phyloP scores from a whole-genome alignment of 2,888 invertebrate genomes.

The Eupithecia exiguata region DNA sequence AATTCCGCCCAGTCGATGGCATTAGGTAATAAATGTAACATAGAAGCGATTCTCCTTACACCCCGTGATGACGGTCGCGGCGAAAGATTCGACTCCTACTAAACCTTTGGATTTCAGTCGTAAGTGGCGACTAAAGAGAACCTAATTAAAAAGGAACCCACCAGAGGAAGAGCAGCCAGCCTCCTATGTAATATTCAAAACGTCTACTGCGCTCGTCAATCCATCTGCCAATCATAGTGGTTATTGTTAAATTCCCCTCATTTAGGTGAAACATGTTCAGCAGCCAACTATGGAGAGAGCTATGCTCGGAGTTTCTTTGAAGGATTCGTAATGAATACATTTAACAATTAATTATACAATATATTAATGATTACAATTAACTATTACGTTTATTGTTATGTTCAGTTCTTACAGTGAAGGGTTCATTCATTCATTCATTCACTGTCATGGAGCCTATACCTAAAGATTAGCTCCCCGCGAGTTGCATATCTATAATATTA shows the following conservation, averaged over 20 bases:
- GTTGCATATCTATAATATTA: conserved; percentile 1
- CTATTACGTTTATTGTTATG: background rate
- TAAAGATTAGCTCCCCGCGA: background rate
- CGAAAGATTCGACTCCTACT: background rate
- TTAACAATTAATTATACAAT: too few species aligned
- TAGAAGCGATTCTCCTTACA: conserved; percentile 21
- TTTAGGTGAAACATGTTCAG: too few species aligned
- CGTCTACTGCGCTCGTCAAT: background rate
- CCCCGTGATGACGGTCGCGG: background rate
- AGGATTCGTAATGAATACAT: too few species aligned
- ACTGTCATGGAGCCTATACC: background rate
- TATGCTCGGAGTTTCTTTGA: too few species aligned
- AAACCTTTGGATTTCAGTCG: background rate
- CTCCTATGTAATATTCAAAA: background rate
- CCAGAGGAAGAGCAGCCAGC: background rate
- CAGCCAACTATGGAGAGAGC: background rate
- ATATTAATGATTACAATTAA: too few species aligned
- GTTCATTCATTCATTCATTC: background rate
- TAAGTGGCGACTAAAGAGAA: background rate
- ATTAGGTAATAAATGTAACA: conserved; percentile 4
- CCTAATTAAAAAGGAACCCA: background rate
- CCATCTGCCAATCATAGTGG: background rate
- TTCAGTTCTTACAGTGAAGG: background rate
- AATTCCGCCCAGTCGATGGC: conserved; percentile 27
- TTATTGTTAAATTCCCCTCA: background rate